A percentile compares a stretch with the other conserved stretches of the same genome.
Evolutionary conservation across 2,113 vertebrate genomes (phyloP).

Genomic region (Eulemur macaco): DNA sequence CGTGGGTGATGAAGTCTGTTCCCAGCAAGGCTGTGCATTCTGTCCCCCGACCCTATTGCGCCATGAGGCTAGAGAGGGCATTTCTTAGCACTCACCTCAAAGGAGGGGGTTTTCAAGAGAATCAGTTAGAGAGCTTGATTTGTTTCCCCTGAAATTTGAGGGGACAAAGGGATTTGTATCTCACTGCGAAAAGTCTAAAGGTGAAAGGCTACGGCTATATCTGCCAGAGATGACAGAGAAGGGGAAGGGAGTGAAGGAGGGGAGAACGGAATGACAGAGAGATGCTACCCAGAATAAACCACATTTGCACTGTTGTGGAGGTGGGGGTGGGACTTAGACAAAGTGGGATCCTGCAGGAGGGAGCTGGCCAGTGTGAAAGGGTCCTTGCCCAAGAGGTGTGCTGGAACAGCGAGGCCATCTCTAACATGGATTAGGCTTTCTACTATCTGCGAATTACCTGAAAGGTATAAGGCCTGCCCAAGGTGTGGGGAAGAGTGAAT

Average conservation of each 20-base stretch:
- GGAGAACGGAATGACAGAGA: not conserved
- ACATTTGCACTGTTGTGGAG: not conserved
- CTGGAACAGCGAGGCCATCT: not conserved
- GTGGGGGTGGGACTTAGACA: not conserved
- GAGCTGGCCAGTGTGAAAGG: not conserved
- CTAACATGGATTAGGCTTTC: not conserved
- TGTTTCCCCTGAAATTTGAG: not conserved
- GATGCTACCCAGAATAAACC: not conserved
- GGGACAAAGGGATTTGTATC: not conserved
- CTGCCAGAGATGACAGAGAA: not conserved
- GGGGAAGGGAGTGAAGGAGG: not conserved
- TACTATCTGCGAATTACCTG: not conserved
- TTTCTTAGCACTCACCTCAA: not conserved
- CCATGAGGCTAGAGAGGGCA: not conserved
- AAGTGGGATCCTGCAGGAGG: not conserved
- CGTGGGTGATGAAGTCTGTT: not conserved
- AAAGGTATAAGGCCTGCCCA: not conserved
- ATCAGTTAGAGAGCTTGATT: not conserved
- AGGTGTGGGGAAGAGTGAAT: not conserved
- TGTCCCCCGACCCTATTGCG: rapidly evolving
- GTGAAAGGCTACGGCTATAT: not conserved
- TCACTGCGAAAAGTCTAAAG: not conserved
- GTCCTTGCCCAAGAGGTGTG: not conserved
- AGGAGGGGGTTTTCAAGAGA: not conserved
- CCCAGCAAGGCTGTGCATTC: not conserved